A percentile compares a stretch with the other conserved stretches of the same genome.
phyloP scores from a whole-genome alignment of 2,888 invertebrate species.

The Marasmarcha lunaedactyla region DNA sequence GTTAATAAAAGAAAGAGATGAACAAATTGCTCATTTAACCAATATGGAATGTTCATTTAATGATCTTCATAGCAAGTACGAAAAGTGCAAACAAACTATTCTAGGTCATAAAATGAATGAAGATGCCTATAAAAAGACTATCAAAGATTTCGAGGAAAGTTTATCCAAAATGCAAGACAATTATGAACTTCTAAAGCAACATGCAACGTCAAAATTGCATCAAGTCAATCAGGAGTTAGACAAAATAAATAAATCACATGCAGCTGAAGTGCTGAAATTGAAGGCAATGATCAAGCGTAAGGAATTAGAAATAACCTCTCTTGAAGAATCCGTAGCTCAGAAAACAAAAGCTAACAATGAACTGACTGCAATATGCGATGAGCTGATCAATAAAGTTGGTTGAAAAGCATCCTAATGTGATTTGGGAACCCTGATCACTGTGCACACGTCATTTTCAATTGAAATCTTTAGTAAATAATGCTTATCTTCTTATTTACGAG shows the following conservation, averaged over 20 bases:
- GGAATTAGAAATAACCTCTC: slow-evolving; percentile 85
- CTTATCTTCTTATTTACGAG: slow-evolving; percentile 45
- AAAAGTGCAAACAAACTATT: slow-evolving; percentile 74
- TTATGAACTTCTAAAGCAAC: slow-evolving; percentile 87
- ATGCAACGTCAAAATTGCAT: slow-evolving; percentile 88
- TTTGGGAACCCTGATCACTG: too few species aligned
- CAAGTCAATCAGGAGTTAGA: slow-evolving; percentile 83
- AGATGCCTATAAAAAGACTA: slow-evolving; percentile 75
- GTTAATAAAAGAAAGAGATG: slow-evolving; percentile 70
- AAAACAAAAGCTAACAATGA: slow-evolving; percentile 92
- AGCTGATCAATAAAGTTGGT: slow-evolving; percentile 79
- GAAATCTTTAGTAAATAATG: too few species aligned
- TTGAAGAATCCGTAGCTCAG: slow-evolving; percentile 86
- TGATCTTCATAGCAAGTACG: slow-evolving; percentile 73
- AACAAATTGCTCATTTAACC: slow-evolving; percentile 71
- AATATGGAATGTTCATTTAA: slow-evolving; percentile 74
- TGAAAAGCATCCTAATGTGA: too few species aligned
- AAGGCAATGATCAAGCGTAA: slow-evolving; percentile 89
- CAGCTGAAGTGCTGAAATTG: slow-evolving; percentile 85
- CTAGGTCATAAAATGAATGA: slow-evolving; percentile 71
- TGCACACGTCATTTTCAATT: too few species aligned
- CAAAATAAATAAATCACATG: slow-evolving; percentile 76
- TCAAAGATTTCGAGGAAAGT: slow-evolving; percentile 77
- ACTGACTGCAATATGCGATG: slow-evolving; percentile 92
- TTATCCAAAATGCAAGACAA: slow-evolving; percentile 82